phyloP scores from a whole-genome alignment of 92 coral and sea anemone genomes.

The Epizoanthus fatuus region DNA sequence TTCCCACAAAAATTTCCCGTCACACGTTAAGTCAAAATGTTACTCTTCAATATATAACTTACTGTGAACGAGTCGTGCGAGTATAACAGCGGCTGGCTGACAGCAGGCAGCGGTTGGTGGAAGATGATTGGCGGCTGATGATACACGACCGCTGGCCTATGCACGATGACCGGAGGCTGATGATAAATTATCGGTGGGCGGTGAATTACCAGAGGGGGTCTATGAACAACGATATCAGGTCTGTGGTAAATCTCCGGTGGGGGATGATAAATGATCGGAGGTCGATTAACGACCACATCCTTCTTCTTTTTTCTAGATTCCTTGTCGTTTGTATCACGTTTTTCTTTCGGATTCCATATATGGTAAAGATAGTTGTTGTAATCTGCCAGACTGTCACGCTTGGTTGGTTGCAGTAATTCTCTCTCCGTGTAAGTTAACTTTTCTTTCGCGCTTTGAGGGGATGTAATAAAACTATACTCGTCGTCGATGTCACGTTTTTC shows the following conservation, averaged over 20 bases:
- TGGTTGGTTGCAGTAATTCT: slow-evolving; percentile 5
- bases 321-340: neutral
- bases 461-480: slow-evolving; percentile 66
- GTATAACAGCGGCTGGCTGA: slow-evolving; percentile 95
- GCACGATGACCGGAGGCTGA: slow-evolving; percentile 98
- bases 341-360: slow-evolving; percentile 34
- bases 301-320: slow-evolving; percentile 76
- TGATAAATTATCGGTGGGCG: slow-evolving; percentile 98
- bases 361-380: slow-evolving; percentile 11
- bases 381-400: slow-evolving; percentile 67
- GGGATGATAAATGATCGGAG: slow-evolving; percentile 99
- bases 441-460: slow-evolving; percentile 75
- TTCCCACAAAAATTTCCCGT: no score
- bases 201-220: slow-evolving; percentile 99
- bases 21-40: neutral
- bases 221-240: slow-evolving; percentile 97
- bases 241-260: slow-evolving; percentile 99
- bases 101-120: slow-evolving; percentile 98
- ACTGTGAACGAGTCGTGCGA: slow-evolving; percentile 98
- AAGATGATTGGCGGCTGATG: slow-evolving; percentile 99
- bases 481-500: slow-evolving; percentile 60
- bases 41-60: neutral
- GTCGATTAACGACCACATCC: slow-evolving; percentile 97
- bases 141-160: slow-evolving; percentile 99
- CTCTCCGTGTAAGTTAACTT: slow-evolving; percentile 60